phyloP scores from a whole-genome alignment of 1,140 invertebrate species.

The Scaptomyza montana region DNA sequence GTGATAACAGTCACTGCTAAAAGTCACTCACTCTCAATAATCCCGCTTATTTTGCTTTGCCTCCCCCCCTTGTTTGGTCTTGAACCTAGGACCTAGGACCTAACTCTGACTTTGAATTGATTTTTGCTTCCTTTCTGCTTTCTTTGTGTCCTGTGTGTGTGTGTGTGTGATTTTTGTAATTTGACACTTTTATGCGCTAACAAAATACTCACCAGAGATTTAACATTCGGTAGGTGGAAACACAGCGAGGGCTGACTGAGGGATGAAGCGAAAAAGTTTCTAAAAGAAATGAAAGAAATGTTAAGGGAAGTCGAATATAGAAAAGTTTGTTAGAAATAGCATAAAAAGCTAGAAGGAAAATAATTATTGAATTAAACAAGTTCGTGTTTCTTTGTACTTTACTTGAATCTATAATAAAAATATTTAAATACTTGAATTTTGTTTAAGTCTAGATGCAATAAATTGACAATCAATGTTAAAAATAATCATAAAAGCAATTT shows the following conservation, averaged over 20 bases:
- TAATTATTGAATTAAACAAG: too few species aligned
- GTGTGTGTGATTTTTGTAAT: constrained; percentile 68
- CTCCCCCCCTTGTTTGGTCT: constrained; percentile 21
- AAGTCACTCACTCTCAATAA: constrained; percentile 60
- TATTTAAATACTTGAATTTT: too few species aligned
- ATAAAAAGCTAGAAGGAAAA: too few species aligned
- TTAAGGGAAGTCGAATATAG: background rate
- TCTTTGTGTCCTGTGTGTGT: constrained; percentile 1
- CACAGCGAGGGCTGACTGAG: constrained; percentile 22
- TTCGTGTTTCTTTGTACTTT: too few species aligned
- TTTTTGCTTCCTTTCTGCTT: background rate
- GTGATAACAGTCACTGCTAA: constrained; percentile 12
- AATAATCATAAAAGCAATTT: too few species aligned
- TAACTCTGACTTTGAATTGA: constrained; percentile 1
- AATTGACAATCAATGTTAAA: too few species aligned
- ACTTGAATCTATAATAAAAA: too few species aligned
- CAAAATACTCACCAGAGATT: constrained; percentile 42
- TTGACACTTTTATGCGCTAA: constrained; percentile 71
- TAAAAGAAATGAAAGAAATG: background rate
- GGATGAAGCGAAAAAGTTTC: background rate
- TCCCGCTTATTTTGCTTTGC: constrained; percentile 54
- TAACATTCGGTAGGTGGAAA: background rate
- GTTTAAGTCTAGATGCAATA: too few species aligned
- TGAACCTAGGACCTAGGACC: constrained; percentile 21
- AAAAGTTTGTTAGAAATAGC: too few species aligned